Evolutionary conservation across 2,113 vertebrate species (phyloP).

Genomic region (Cottus gobio): DNA sequence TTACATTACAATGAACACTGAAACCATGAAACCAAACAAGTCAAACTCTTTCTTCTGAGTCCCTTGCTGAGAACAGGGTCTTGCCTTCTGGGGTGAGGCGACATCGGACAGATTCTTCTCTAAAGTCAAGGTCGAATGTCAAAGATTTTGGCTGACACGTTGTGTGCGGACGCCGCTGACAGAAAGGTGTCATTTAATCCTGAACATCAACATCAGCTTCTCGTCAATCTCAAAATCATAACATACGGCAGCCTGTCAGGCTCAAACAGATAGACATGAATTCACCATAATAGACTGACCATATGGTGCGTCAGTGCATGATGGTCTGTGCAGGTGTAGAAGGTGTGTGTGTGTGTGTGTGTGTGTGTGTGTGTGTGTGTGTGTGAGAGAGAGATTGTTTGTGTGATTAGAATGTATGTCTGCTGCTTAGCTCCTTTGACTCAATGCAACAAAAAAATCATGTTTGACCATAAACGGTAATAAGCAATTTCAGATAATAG

Average conservation of each 20-base stretch:
- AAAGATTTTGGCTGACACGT: conserved; percentile 5
- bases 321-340: neutral
- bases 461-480: neutral
- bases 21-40: neutral
- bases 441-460: neutral
- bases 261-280: conserved; percentile 4
- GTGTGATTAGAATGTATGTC: neutral
- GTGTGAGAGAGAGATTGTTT: neutral
- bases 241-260: neutral
- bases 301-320: neutral
- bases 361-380: no score
- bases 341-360: neutral
- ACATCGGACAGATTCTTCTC: neutral
- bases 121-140: neutral
- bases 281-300: neutral
- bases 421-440: neutral
- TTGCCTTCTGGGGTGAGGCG: neutral
- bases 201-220: conserved; percentile 17
- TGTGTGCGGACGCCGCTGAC: neutral
- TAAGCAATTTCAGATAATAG: neutral
- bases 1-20: neutral
- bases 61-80: neutral
- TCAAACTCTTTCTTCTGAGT: neutral
- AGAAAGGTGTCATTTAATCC: neutral
- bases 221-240: conserved; percentile 2